Base-by-base conservation (phyloP, 2,888 invertebrate genomes). In the Hyalella azteca region DNA sequence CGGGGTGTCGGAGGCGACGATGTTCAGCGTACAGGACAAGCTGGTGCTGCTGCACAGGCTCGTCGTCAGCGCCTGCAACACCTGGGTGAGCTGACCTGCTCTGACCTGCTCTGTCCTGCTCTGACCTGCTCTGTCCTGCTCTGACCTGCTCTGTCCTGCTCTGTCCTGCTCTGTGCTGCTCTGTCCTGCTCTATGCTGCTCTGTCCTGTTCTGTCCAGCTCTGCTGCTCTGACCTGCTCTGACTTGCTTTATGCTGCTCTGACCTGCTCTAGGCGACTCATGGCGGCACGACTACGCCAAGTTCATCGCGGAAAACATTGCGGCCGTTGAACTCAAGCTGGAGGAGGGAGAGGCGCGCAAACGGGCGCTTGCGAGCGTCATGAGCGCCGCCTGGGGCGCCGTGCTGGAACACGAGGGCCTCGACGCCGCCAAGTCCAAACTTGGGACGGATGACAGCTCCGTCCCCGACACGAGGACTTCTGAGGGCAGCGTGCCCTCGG, bases 11-110 rank as follows among this genome's bases (percentile, higher is more conserved):
- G 66, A 66, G 9, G 29, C 49, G 19, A 45, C 73, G 13, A 3
- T 26, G 73, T 54, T 45, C 49, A 75, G 89, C 82, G 89, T 92
- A 22, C 90, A 91, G 79, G 93, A 93, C 87, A 89, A 90, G 0
- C 88, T 93, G 39, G 90, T 91, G 9, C 90, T 91, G 86, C 88
- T 93, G 26, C 93, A 93, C 86, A 90, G 91, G 54, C 88, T 91
- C 11, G 90, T 94, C 60, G 91, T 92, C 0, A 93, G 94, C 86
- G 91, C 92, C 26, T 92, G 93, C 15, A 91, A 90, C 36, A 89
- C 89, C n/a, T 95, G 94, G 94, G 85, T 88, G 73, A 86, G 87
- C 29, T 54, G 54, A 22, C n/a, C n/a, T n/a, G n/a, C n/a, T n/a
- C n/a, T n/a, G n/a, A n/a, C n/a, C n/a, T n/a, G n/a, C n/a, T n/a